Evolutionary conservation across 2,797 vertebrate species (phyloP), one percentile per base, ranked within the genome.

Genomic region (Sebastes wilsoni): DNA sequence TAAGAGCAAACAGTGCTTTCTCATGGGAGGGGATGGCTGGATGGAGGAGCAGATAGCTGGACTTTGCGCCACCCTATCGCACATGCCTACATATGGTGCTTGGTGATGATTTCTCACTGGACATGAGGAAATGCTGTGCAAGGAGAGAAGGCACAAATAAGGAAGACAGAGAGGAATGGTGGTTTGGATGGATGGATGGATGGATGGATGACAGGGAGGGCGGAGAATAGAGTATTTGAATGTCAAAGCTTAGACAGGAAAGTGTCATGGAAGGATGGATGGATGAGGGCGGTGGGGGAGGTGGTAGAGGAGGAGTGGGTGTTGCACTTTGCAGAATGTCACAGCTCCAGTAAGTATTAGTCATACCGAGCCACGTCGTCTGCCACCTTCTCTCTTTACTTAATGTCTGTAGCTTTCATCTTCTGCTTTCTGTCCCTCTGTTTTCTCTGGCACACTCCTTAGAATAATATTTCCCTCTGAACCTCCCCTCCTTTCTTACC

Each of bases 401-500:
- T 75, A 66, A 67, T 73, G 58, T 84, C 49, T 71, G 25, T n/a
- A 27, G 42, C 73, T 79, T 83, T 86, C 84, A 81, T 80, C 75
- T 69, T 64, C 49, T 64, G 23, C 68, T 25, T 79, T 78, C 70
- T 27, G 32, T 58, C 38, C 54, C 23, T 80, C 52, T 7, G 11
- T 70, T 80, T 72, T 65, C 64, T 65, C 22, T 32, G 27, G 23
- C 75, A 67, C 34, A 10, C 23, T 46, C 42, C 49, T 77, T 58
- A 61, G 74, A 74, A 80, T 67, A 71, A 65, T 69, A 42, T 28
- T 64, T 32, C 55, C 28, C 49, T 13, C 22, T 46, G 8, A 30
- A 30, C 42, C 55, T 46, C 27, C 54, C 49, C 13, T 55, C 11
- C 10, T 46, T 46, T 46, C 42, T 46, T 46, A 46, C 42, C 42